phyloP scores from a whole-genome alignment of 2,888 invertebrate genomes.

The Bombylius major region DNA sequence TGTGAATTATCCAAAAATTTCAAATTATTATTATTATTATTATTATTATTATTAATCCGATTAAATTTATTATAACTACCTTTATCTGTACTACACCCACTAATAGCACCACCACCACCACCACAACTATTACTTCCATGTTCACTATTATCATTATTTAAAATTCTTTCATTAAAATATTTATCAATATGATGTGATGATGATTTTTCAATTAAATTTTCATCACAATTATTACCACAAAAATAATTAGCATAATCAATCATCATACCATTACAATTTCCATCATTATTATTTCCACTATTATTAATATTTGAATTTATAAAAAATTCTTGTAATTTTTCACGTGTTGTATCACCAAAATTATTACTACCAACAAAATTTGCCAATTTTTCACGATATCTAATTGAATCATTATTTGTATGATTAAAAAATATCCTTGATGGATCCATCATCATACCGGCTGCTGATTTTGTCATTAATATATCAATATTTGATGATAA shows the following conservation, averaged over 20 bases:
- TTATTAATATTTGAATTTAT: constrained; percentile 10
- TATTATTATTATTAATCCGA: constrained; percentile 19
- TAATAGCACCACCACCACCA: background rate
- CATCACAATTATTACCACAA: background rate
- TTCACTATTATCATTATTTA: background rate
- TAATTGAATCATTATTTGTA: background rate
- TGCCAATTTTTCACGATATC: constrained; percentile 12
- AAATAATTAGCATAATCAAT: background rate
- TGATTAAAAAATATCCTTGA: constrained; percentile 17
- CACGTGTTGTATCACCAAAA: constrained; percentile 16
- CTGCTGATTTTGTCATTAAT: background rate
- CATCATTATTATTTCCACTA: background rate
- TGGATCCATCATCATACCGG: constrained; percentile 14
- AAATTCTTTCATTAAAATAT: background rate
- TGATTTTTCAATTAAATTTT: background rate
- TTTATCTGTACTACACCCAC: background rate
- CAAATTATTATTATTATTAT: constrained; percentile 16
- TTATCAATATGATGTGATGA: background rate
- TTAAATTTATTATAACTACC: background rate
- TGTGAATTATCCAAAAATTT: background rate
- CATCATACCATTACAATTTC: background rate
- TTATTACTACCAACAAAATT: constrained; percentile 11
- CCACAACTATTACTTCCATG: background rate
- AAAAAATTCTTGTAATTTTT: constrained; percentile 17
- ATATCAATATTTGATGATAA: background rate